These are phyloP conservation scores for Penaeus japonicus DNA, from an alignment of 1,140 invertebrate genomes.

Conservation along the genomic window DNA sequence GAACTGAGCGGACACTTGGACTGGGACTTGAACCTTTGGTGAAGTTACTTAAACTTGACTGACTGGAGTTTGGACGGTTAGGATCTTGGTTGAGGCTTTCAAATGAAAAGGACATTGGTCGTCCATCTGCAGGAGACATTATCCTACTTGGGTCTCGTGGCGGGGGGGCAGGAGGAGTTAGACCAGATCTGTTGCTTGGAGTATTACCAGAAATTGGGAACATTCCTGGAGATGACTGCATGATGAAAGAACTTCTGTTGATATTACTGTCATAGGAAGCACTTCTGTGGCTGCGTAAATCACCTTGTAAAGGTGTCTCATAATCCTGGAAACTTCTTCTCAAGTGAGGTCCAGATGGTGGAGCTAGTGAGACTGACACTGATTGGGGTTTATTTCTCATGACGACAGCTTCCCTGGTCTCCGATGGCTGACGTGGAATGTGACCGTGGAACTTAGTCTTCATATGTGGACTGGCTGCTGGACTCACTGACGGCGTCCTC, in stretches of 20 bases:
- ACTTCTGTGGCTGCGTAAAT: slow-evolving; percentile 57
- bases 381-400: slow-evolving; percentile 31
- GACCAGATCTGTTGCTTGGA: slow-evolving; percentile 24
- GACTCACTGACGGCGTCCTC: slow-evolving; percentile 61
- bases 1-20: slow-evolving; percentile 34
- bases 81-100: slow-evolving; percentile 58
- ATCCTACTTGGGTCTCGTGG: slow-evolving; percentile 58
- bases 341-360: slow-evolving; percentile 53
- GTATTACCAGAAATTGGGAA: background rate
- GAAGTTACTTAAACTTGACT: slow-evolving; percentile 47
- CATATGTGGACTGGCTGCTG: slow-evolving; percentile 60
- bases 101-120: slow-evolving; percentile 60
- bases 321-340: slow-evolving; percentile 49
- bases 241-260: slow-evolving; percentile 65
- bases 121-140: slow-evolving; percentile 55
- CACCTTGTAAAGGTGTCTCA: slow-evolving; percentile 37
- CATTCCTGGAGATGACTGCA: slow-evolving; percentile 69
- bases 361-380: slow-evolving; percentile 9
- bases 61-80: slow-evolving; percentile 46
- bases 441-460: slow-evolving; percentile 26
- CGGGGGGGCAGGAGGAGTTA: slow-evolving; percentile 59
- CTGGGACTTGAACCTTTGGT: slow-evolving; percentile 42
- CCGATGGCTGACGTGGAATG: background rate
- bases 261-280: slow-evolving; percentile 61
- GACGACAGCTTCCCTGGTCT: background rate